Percentiles rank a stretch among this genome's conserved stretches.
phyloP scores from a whole-genome alignment of 2,888 invertebrate species.

The Drosophila hamatofila region DNA sequence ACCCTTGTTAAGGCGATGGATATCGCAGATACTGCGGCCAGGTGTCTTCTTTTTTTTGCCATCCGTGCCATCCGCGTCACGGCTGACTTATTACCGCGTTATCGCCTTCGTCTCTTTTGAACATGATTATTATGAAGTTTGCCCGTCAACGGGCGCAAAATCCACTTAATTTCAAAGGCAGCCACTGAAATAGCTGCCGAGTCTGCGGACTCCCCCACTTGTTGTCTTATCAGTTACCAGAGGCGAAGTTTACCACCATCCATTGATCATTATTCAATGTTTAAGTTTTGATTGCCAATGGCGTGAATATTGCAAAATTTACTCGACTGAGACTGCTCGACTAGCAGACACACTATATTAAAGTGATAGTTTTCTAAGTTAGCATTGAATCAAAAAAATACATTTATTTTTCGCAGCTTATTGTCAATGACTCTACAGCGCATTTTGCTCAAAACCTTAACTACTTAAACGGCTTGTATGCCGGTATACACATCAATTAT shows the following conservation, averaged over 20 bases:
- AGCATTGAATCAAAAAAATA: background rate
- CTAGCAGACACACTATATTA: background rate
- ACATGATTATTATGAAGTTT: conserved; percentile 71
- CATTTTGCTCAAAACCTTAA: too few species aligned
- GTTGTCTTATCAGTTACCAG: conserved; percentile 23
- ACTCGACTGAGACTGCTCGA: background rate
- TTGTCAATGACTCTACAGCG: too few species aligned
- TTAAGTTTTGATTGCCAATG: conserved; percentile 37
- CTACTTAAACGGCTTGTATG: too few species aligned
- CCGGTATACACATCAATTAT: too few species aligned
- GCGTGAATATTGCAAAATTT: background rate
- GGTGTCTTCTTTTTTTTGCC: conserved; percentile 49
- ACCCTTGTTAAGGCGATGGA: conserved; percentile 46
- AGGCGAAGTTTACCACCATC: conserved; percentile 50
- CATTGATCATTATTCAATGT: conserved; percentile 69
- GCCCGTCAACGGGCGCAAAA: conserved; percentile 58
- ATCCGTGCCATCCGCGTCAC: conserved; percentile 41
- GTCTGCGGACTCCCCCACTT: background rate
- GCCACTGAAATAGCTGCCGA: background rate
- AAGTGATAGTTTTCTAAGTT: background rate
- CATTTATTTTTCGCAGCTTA: too few species aligned
- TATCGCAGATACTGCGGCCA: conserved; percentile 32
- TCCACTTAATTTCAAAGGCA: conserved; percentile 61
- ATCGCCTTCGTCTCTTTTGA: conserved; percentile 40
- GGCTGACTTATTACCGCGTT: conserved; percentile 61